These are phyloP conservation scores for Bambusicola thoracicus DNA, from an alignment of 2,113 vertebrate species.

Conservation along the genomic window DNA sequence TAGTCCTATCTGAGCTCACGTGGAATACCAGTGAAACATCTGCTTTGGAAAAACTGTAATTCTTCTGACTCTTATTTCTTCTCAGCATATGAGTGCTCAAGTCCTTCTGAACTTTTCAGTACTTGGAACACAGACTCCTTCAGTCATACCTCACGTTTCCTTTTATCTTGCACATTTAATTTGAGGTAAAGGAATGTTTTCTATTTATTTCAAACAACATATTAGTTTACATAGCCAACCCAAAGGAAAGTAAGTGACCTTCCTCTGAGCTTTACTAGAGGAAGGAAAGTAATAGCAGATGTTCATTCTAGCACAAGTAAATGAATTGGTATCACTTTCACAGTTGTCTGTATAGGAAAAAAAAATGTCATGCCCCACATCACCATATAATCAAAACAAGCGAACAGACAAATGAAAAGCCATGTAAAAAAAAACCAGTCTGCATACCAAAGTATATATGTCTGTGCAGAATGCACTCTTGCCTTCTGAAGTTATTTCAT, in stretches of 20 bases:
- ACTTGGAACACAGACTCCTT: neutral
- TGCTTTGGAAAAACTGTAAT: conserved; percentile 56
- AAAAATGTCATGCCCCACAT: neutral
- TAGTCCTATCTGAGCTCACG: conserved; percentile 52
- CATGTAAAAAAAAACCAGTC: neutral
- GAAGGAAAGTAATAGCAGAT: conserved; percentile 6
- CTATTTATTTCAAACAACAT: neutral
- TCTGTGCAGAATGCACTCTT: neutral
- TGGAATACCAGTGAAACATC: conserved; percentile 58
- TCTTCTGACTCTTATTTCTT: neutral
- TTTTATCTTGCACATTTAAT: neutral
- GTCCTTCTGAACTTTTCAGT: neutral
- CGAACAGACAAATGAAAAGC: conserved; percentile 3
- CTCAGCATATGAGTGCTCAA: neutral
- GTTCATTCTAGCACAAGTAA: neutral
- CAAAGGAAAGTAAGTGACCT: neutral
- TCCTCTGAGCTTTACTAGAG: neutral
- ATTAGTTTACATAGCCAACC: neutral
- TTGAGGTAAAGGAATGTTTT: neutral
- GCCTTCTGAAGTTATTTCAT: neutral
- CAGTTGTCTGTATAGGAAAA: conserved; percentile 19
- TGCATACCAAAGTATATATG: neutral
- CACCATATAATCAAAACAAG: conserved; percentile 1
- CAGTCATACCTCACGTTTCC: neutral
- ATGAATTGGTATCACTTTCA: neutral